Evolutionary conservation across 1,140 invertebrate genomes (phyloP).

Genomic region (Solenopsis fugax): DNA sequence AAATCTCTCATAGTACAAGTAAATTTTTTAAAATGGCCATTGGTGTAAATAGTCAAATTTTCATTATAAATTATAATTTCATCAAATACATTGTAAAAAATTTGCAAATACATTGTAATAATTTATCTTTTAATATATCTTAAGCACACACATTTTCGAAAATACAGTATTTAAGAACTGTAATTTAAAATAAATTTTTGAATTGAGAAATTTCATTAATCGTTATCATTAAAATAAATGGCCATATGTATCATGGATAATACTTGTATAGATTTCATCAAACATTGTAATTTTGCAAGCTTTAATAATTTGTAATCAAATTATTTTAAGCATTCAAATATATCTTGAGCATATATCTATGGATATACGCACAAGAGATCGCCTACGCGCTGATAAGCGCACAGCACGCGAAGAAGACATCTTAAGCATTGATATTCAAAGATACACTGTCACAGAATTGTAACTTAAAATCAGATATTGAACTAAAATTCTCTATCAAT

Average conservation of each 20-base stretch:
- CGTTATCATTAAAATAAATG: constrained; percentile 24
- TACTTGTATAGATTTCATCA: constrained; percentile 15
- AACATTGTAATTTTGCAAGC: neutral
- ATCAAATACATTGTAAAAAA: neutral
- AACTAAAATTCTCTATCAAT: neutral
- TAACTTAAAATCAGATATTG: neutral
- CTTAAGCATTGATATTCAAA: neutral
- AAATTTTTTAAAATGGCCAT: constrained; percentile 28
- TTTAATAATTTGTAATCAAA: constrained; percentile 3
- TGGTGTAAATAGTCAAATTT: neutral
- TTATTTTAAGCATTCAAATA: constrained; percentile 17
- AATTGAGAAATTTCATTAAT: constrained; percentile 14
- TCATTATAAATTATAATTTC: constrained; percentile 14
- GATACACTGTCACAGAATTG: neutral
- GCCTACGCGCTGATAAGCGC: too few species aligned
- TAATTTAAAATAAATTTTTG: constrained; percentile 15
- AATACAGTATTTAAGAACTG: neutral
- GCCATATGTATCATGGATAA: neutral
- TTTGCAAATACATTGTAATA: neutral
- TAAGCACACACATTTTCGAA: neutral
- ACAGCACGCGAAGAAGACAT: too few species aligned
- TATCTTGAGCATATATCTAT: constrained; percentile 18
- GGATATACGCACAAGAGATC: too few species aligned
- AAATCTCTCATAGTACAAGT: neutral
- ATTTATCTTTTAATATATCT: constrained; percentile 36